Conservation (phyloP, 2,888 invertebrate species). For the Oscheius myriophilus region DNA sequence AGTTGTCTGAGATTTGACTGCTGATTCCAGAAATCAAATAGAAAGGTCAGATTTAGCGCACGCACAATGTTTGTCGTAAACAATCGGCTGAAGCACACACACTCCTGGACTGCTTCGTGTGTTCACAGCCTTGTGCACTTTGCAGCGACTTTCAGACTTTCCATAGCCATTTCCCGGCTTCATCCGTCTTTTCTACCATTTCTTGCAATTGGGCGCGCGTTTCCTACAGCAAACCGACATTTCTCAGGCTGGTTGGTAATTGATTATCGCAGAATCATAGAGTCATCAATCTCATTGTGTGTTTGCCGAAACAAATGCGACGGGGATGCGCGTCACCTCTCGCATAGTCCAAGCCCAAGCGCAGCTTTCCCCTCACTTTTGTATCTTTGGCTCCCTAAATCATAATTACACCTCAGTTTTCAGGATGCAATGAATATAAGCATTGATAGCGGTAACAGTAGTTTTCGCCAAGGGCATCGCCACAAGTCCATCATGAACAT, state of each 20-base stretch:
- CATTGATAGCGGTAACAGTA: conserved; percentile 3
- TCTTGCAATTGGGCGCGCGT: neutral
- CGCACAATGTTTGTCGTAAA: conserved; percentile 31
- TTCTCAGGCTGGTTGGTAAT: conserved; percentile 6
- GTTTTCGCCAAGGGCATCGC: conserved; percentile 7
- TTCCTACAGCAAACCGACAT: neutral
- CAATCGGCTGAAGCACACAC: conserved; percentile 29
- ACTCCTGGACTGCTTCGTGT: conserved; percentile 21
- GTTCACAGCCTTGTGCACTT: conserved; percentile 12
- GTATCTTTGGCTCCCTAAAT: too few species aligned
- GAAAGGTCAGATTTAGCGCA: conserved; percentile 29
- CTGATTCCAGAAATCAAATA: conserved; percentile 28
- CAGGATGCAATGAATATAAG: conserved; percentile 29
- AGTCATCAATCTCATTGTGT: conserved; percentile 24
- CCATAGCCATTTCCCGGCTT: neutral
- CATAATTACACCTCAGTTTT: neutral
- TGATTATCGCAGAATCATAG: conserved; percentile 30
- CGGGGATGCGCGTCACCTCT: neutral
- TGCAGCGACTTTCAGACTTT: neutral
- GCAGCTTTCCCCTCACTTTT: too few species aligned
- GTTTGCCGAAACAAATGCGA: conserved; percentile 28
- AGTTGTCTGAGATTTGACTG: conserved; percentile 21
- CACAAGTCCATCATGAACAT: conserved; percentile 47
- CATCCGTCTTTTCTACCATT: too few species aligned
- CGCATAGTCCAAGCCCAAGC: too few species aligned